Percentiles rank a stretch among this genome's conserved stretches.
Conservation (phyloP, 2,888 invertebrate genomes). For the Glaucopsyche alexis region DNA sequence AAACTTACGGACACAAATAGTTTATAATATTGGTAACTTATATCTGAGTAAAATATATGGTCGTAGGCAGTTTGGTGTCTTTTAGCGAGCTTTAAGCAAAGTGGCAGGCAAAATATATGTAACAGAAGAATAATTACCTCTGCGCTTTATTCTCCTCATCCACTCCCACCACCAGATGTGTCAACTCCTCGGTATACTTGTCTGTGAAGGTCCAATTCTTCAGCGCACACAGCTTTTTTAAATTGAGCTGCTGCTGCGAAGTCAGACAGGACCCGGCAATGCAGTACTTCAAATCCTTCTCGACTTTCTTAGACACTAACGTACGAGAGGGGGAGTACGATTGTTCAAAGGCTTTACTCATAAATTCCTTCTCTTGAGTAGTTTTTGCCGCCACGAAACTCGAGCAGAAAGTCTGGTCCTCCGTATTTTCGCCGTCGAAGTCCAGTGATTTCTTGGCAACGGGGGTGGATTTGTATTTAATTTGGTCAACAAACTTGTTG, state of each 20-base stretch:
- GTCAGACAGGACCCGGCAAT: constrained; percentile 63
- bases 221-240: constrained; percentile 55
- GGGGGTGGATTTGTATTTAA: constrained; percentile 68
- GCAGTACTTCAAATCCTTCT: constrained; percentile 46
- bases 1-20: too few relatives aligned
- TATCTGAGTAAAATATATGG: background rate
- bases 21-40: background rate
- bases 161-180: constrained; percentile 69
- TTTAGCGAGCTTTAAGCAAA: background rate
- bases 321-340: constrained; percentile 47
- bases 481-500: constrained; percentile 60
- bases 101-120: background rate
- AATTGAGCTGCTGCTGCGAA: constrained; percentile 47
- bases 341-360: constrained; percentile 63
- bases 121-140: constrained; percentile 52
- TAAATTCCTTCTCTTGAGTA: constrained; percentile 66
- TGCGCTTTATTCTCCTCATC: constrained; percentile 66
- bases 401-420: constrained; percentile 57
- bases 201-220: constrained; percentile 57
- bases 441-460: constrained; percentile 65
- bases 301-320: constrained; percentile 39
- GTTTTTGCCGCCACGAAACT: constrained; percentile 54
- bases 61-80: background rate
- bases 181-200: constrained; percentile 59
- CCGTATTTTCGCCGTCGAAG: constrained; percentile 50